Evolutionary conservation across 2,797 vertebrate species (phyloP), one percentile per base, ranked within the genome.

Genomic region (Chloroceryle inda): DNA sequence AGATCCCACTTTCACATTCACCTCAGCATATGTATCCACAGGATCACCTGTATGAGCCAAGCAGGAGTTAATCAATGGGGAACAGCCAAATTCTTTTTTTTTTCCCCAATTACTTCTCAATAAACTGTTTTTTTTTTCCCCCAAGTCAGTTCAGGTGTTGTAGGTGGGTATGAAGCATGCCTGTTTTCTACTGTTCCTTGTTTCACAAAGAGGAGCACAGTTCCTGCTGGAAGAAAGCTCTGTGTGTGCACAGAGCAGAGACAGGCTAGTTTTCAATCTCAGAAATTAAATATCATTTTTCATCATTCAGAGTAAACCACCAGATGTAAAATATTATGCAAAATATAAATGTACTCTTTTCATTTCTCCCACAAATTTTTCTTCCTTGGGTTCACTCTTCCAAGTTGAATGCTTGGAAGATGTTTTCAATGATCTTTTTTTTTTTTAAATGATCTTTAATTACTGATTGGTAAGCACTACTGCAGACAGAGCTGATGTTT

Each of bases 21-120:
- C 56, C 21, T 80, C 29, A 0, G 72, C 5, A 0, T 95, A 88
- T 3, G 68, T 74, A 33, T 35, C 35, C 35, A 35, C 35, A 35
- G 53, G 3, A 19, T 94, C 83, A n/a, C 40, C 95, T 96, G 59
- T 11, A 59, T n/a, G n/a, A n/a, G 45, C 22, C 21, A 7, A 47
- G 45, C 14, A 63, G 33, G 86, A 77, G 7, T 56, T 67, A 56
- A 84, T 42, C 20, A 63, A 26, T 37, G 42, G 45, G 45, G 23
- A 47, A 47, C 22, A 21, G 9, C 11, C 10, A 62, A 52, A 20
- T 40, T 38, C 0, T 7, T 49, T 16, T 37, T 47, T 66, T 93
- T 56, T 12, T n/a, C n/a, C 7, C 31, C 31, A 3, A 69, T 61
- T 85, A 21, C 11, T 74, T 81, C 31, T 78, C 27, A 52, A 59